Percentiles rank a stretch among this genome's conserved stretches.
Conservation (phyloP, 2,113 vertebrate species). For the Percopsis transmontana region DNA sequence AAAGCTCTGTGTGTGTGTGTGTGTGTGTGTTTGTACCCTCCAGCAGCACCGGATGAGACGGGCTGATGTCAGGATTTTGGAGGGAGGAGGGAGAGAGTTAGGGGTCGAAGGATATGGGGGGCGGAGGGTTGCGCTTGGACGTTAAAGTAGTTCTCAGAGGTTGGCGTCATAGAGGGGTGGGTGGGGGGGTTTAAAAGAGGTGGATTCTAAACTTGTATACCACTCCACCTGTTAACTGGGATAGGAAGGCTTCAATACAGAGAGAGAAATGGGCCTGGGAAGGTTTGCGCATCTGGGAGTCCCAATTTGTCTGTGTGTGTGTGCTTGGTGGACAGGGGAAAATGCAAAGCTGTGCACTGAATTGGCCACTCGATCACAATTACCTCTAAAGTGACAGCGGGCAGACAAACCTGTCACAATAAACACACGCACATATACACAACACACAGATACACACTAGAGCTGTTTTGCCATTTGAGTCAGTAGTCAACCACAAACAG, state of each 20-base stretch:
- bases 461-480: constrained; percentile 20
- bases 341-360: constrained; percentile 14
- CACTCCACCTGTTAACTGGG: constrained; percentile 54
- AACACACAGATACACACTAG: constrained; percentile 22
- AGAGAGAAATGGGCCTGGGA: constrained; percentile 17
- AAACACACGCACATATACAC: constrained; percentile 9
- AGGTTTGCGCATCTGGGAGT: constrained; percentile 6
- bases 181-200: constrained; percentile 62
- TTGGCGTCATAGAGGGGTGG: constrained; percentile 28
- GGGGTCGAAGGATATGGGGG: not conserved
- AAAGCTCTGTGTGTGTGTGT: constrained; percentile 40
- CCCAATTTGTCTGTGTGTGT: constrained; percentile 2
- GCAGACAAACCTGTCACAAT: constrained; percentile 27
- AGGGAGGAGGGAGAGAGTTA: constrained; percentile 22
- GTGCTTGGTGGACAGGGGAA: not conserved
- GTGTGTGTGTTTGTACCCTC: constrained; percentile 46
- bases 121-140: constrained; percentile 22
- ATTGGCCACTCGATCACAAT: constrained; percentile 38
- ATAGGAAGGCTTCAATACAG: constrained; percentile 46
- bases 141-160: constrained; percentile 36
- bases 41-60: constrained; percentile 61
- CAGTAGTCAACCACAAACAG: constrained; percentile 34
- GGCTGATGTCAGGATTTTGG: constrained; percentile 62
- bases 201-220: constrained; percentile 75
- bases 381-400: constrained; percentile 42